Percentiles rank a stretch among this genome's conserved stretches.
Evolutionary conservation across 2,888 invertebrate species (phyloP).

Genomic region (Aphodius sticticus): DNA sequence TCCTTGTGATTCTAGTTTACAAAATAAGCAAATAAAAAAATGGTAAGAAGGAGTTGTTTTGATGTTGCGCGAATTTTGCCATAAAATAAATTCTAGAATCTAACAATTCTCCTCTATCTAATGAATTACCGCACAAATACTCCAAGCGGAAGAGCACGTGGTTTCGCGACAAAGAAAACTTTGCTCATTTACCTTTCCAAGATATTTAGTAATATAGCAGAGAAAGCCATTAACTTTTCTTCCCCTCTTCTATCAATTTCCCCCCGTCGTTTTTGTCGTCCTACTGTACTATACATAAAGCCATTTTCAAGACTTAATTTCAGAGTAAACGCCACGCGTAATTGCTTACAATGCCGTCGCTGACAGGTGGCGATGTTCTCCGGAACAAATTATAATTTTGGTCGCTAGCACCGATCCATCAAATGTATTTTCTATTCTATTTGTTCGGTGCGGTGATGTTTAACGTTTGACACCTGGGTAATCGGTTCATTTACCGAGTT

Average conservation of each 20-base stretch:
- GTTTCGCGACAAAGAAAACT: not conserved
- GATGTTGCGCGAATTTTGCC: no score
- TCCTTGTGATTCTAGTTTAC: no score
- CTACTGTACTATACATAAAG: not conserved
- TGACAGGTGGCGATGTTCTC: not conserved
- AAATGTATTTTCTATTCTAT: not conserved
- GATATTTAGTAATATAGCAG: not conserved
- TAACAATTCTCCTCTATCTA: not conserved
- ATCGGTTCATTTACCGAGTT: slow-evolving; percentile 4
- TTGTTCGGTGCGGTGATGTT: not conserved
- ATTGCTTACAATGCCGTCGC: slow-evolving; percentile 4
- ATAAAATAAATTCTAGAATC: no score
- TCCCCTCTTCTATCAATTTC: not conserved
- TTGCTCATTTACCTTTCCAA: not conserved
- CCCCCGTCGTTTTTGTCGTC: not conserved
- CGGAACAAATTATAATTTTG: not conserved
- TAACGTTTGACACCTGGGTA: not conserved
- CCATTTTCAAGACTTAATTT: not conserved
- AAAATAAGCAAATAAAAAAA: no score
- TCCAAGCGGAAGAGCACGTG: not conserved
- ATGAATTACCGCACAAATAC: not conserved
- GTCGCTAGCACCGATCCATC: not conserved
- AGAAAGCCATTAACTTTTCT: not conserved
- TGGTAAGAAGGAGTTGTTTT: no score
- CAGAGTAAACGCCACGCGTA: not conserved